Conservation (phyloP, 2,888 invertebrate genomes). For the Lasioglossum oenotherae region DNA sequence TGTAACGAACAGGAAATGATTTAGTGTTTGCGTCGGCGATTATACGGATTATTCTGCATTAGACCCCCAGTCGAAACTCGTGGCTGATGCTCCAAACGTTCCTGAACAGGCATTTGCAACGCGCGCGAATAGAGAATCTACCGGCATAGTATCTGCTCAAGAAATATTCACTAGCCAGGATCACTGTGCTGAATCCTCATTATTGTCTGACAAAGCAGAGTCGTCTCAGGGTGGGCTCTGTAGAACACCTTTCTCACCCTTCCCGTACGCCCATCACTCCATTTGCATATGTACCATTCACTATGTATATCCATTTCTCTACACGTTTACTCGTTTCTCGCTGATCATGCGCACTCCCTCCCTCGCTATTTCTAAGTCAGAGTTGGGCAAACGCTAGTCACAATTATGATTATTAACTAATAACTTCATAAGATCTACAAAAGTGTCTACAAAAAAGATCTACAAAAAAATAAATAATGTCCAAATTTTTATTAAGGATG, state of each 20-base stretch:
- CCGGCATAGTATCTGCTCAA: not conserved
- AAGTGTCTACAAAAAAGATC: no score
- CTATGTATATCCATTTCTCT: not conserved
- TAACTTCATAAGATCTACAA: no score
- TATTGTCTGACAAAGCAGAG: slow-evolving; percentile 9
- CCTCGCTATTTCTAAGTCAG: not conserved
- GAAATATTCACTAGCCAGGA: not conserved
- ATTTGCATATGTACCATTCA: not conserved
- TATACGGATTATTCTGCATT: not conserved
- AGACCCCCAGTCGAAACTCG: not conserved
- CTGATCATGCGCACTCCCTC: not conserved
- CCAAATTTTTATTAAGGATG: no score
- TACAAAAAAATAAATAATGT: no score
- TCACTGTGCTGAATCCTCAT: not conserved
- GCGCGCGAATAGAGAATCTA: not conserved
- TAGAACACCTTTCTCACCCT: not conserved
- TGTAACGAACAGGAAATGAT: no score
- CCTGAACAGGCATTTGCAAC: not conserved
- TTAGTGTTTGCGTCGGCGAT: not conserved
- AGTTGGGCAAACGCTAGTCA: no score
- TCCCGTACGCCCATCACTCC: not conserved
- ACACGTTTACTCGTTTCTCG: not conserved
- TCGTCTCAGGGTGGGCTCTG: not conserved
- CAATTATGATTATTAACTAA: no score
- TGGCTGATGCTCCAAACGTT: not conserved